Evolutionary conservation across 1,140 invertebrate genomes (phyloP).

Genomic region (Bombus confusus): DNA sequence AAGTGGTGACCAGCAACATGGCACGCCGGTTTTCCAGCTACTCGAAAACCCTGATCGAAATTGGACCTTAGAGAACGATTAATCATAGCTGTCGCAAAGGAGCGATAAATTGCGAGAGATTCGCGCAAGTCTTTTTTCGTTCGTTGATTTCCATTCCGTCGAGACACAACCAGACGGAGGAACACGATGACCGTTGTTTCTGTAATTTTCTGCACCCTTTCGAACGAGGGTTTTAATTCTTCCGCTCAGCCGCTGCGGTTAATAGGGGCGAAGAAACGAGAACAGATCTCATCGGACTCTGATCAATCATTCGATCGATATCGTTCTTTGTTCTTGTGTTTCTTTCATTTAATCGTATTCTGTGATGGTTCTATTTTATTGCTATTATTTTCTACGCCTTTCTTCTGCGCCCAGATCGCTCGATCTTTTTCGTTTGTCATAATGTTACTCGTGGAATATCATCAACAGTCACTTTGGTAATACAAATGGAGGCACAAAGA

Average conservation of each 20-base stretch:
- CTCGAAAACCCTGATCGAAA: constrained; percentile 6
- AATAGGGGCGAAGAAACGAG: background rate
- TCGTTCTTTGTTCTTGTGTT: background rate
- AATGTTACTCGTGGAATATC: background rate
- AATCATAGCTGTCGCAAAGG: constrained; percentile 28
- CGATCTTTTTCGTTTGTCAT: background rate
- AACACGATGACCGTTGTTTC: background rate
- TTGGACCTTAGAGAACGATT: constrained; percentile 25
- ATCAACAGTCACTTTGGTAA: background rate
- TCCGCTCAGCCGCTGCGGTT: background rate
- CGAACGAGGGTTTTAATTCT: background rate
- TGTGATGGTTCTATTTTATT: background rate
- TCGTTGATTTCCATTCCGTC: constrained; percentile 4
- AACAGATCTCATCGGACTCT: background rate
- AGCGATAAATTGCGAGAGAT: constrained; percentile 22
- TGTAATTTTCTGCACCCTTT: background rate
- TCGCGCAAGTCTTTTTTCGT: background rate
- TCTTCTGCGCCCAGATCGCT: background rate
- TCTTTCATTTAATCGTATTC: background rate
- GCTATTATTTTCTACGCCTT: background rate
- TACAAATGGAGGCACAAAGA: background rate
- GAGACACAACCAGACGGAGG: background rate
- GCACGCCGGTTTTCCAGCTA: background rate
- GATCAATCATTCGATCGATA: background rate
- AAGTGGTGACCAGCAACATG: background rate